Evolutionary conservation across 2,888 invertebrate genomes (phyloP).

Genomic region (Sarcophaga subvicina): DNA sequence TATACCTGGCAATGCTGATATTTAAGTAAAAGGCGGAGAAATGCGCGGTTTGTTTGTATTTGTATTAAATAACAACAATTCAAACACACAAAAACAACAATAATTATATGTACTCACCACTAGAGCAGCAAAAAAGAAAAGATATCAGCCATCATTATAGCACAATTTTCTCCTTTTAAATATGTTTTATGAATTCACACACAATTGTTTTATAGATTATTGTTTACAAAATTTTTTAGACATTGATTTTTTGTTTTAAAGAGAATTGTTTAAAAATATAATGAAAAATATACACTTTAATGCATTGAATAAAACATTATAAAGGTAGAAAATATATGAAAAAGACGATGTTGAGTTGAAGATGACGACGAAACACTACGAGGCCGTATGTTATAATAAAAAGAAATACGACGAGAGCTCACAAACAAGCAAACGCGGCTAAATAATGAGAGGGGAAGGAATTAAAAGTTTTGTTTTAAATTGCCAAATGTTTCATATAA

Average conservation of each 20-base stretch:
- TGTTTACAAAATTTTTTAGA: conserved; percentile 30
- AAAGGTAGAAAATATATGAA: conserved; percentile 9
- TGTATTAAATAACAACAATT: conserved; percentile 45
- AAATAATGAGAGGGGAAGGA: conserved; percentile 35
- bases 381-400: conserved; percentile 59
- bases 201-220: conserved; percentile 29
- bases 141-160: conserved; percentile 51
- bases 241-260: background rate
- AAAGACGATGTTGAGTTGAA: conserved; percentile 48
- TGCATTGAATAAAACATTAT: conserved; percentile 18
- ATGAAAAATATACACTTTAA: conserved; percentile 18
- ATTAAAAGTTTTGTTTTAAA: conserved; percentile 26
- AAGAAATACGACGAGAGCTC: conserved; percentile 47
- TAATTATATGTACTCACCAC: conserved; percentile 52
- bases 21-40: conserved; percentile 59
- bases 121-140: conserved; percentile 51
- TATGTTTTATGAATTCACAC: conserved; percentile 22
- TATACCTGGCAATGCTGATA: conserved; percentile 49
- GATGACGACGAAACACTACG: conserved; percentile 57
- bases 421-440: conserved; percentile 64
- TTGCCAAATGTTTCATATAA: conserved; percentile 27
- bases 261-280: conserved; percentile 9
- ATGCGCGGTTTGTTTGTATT: conserved; percentile 61
- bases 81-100: conserved; percentile 30
- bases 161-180: conserved; percentile 20